phyloP scores from a whole-genome alignment of 1,140 invertebrate genomes.

The Drosophila baimaii region DNA sequence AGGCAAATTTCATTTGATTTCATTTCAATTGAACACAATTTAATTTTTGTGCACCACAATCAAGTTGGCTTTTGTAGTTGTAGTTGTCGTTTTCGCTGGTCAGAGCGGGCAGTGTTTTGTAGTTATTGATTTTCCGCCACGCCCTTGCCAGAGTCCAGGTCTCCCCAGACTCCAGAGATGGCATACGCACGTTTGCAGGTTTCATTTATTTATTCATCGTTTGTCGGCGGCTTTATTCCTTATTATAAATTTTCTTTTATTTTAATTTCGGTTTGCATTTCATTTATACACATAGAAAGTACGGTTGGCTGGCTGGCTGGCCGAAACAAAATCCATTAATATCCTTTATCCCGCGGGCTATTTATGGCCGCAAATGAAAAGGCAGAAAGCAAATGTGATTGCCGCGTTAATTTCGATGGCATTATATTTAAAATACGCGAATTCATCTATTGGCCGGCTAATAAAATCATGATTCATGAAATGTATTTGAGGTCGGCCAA shows the following conservation, averaged over 20 bases:
- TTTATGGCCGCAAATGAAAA: conserved; percentile 58
- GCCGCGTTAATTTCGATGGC: conserved; percentile 54
- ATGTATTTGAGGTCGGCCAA: conserved; percentile 37
- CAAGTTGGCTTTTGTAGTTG: conserved; percentile 56
- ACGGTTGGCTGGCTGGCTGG: conserved; percentile 51
- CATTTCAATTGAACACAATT: conserved; percentile 68
- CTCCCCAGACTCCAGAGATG: conserved; percentile 11
- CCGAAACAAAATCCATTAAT: conserved; percentile 71
- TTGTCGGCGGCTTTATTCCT: conserved; percentile 51
- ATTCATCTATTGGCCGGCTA: conserved; percentile 53
- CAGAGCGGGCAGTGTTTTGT: conserved; percentile 23
- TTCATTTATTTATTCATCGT: conserved; percentile 69
- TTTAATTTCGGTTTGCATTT: conserved; percentile 33
- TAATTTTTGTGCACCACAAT: conserved; percentile 66
- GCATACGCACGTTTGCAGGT: conserved; percentile 42
- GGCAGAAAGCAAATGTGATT: conserved; percentile 64
- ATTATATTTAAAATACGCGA: conserved; percentile 62
- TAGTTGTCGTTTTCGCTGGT: conserved; percentile 41
- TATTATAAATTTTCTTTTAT: conserved; percentile 39
- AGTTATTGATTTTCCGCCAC: conserved; percentile 60
- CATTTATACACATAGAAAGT: conserved; percentile 29
- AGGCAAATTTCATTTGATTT: conserved; percentile 55
- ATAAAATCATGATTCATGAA: conserved; percentile 58
- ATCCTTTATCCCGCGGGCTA: conserved; percentile 70
- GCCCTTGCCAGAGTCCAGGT: conserved; percentile 9